Evolutionary conservation across 2,888 invertebrate genomes (phyloP), one percentile per base, ranked within the genome.

Genomic region (Eustalomyia histrio): DNA sequence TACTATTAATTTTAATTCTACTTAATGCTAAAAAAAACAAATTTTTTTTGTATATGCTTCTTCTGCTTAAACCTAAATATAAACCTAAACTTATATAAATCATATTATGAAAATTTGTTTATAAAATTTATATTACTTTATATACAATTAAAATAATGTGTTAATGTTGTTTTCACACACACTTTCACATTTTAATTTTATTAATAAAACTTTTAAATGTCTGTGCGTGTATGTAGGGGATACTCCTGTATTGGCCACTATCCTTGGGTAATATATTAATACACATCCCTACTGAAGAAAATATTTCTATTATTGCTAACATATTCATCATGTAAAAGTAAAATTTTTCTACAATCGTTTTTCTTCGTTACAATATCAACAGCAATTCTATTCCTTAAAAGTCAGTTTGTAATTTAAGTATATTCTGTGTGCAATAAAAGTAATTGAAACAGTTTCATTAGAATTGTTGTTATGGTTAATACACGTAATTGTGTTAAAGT

Each of bases 371-470:
- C 33, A 33, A 33, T 8, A 33, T 33, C 33, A 33, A 10, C 10
- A 39, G 10, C 39, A 39, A 39, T 10, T 7, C 10, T 39, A 39
- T n/a, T n/a, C n/a, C n/a, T n/a, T n/a, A n/a, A n/a, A n/a, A n/a
- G 86, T 85, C 85, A 10, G 39, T 39, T 33, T 2, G 85, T 86
- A 87, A 79, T 83, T 82, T 87, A 87, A 83, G 86, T 87, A 50
- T 85, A 74, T 73, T 86, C 85, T 72, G 86, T 85, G 76, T 85
- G 83, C 58, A 85, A 60, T 63, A 69, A 81, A 53, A 86, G 80
- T 86, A 88, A 87, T 76, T 87, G 89, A 64, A 88, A 86, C 39
- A 85, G 83, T 57, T 83, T 85, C 68, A 86, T 87, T 85, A 87
- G 78, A 57, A 87, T 85, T 63, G 87, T 84, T 79, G 85, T 86